A percentile compares a stretch with the other conserved stretches of the same genome.
Evolutionary conservation across 37 sponge, comb jelly and placozoan genomes (phyloP).

Genomic region (Bolinopsis microptera): DNA sequence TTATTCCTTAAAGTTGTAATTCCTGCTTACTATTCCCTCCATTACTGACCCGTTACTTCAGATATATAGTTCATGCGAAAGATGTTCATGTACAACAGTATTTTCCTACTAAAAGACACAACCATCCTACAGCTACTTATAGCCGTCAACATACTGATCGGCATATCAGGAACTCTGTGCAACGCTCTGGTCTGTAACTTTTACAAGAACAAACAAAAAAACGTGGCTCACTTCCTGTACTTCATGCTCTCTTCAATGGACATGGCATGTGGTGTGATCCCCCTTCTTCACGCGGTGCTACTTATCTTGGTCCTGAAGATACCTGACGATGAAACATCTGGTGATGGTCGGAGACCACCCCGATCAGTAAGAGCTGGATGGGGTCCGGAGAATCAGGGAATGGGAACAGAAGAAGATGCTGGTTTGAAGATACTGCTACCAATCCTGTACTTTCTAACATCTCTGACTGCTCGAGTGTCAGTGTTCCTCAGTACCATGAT

Average conservation of each 20-base stretch:
- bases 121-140: not conserved
- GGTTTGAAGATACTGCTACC: not conserved
- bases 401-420: not conserved
- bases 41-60: no score
- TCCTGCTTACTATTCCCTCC: no score
- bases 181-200: slow-evolving; percentile 8
- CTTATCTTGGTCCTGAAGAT: not conserved
- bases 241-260: not conserved
- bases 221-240: slow-evolving; percentile 12
- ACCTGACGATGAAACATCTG: not conserved
- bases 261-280: not conserved
- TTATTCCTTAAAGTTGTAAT: no score
- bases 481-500: not conserved
- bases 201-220: not conserved
- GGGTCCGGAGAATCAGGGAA: not conserved
- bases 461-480: not conserved
- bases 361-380: not conserved
- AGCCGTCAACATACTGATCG: not conserved
- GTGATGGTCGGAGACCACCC: not conserved
- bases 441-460: not conserved
- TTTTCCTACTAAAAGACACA: not conserved
- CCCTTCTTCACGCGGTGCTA: not conserved
- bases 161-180: not conserved
- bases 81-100: not conserved
- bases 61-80: no score